phyloP scores from a whole-genome alignment of 1,140 invertebrate genomes.

The Sesamia nonagrioides region DNA sequence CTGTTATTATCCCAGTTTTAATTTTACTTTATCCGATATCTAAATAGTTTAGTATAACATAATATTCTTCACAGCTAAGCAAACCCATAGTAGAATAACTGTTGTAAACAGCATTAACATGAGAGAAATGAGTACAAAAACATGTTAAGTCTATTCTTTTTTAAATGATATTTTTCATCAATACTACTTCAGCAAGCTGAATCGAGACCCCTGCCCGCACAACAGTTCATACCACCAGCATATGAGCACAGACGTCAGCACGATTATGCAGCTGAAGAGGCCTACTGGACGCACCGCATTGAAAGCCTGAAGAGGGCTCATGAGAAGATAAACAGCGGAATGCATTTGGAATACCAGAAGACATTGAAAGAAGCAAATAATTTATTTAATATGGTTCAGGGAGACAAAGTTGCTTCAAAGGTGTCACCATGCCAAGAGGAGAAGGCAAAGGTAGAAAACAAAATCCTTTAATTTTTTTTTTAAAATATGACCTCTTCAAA shows the following conservation, averaged over 20 bases:
- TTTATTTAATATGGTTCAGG: conserved; percentile 73
- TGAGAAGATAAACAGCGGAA: conserved; percentile 79
- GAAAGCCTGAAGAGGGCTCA: conserved; percentile 79
- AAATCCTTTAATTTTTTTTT: too few species aligned
- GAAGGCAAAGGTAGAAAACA: conserved; percentile 75
- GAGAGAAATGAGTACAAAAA: too few species aligned
- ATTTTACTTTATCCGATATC: too few species aligned
- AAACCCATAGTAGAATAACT: too few species aligned
- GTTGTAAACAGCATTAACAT: too few species aligned
- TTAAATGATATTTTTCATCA: background rate
- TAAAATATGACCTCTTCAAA: too few species aligned
- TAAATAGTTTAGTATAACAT: too few species aligned
- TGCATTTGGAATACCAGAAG: conserved; percentile 81
- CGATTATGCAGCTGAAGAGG: conserved; percentile 78
- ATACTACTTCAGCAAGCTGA: conserved; percentile 70
- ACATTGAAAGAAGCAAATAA: conserved; percentile 82
- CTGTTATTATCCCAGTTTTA: too few species aligned
- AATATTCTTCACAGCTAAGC: too few species aligned
- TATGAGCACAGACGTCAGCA: conserved; percentile 71
- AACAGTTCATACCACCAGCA: conserved; percentile 70
- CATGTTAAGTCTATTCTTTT: too few species aligned
- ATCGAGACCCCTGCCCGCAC: conserved; percentile 55
- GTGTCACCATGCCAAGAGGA: conserved; percentile 81
- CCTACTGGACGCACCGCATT: conserved; percentile 80
- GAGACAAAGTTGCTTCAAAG: conserved; percentile 77